These are phyloP conservation scores for Nomia melanderi DNA, from an alignment of 1,140 invertebrate genomes.

Conservation along the genomic window DNA sequence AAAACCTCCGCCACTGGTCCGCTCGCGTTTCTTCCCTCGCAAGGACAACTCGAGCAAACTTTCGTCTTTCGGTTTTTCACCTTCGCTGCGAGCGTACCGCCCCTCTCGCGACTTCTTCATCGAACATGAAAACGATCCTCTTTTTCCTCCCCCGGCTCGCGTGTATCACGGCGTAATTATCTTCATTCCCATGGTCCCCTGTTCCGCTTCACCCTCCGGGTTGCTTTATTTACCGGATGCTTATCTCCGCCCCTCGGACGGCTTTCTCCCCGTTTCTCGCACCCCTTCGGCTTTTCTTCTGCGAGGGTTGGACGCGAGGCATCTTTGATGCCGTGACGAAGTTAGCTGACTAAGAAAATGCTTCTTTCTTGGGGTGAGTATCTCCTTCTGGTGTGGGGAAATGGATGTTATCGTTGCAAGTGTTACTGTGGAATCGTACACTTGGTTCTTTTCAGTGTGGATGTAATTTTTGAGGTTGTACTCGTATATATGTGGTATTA, in stretches of 20 bases:
- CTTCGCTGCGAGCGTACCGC: constrained; percentile 2
- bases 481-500: no score
- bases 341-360: constrained; percentile 61
- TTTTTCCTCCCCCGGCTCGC: neutral
- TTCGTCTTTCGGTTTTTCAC: constrained; percentile 36
- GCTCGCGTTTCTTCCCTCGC: neutral
- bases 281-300: constrained; percentile 17
- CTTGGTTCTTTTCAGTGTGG: no score
- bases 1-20: neutral
- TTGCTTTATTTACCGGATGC: neutral
- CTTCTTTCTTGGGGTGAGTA: neutral
- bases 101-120: neutral
- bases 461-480: no score
- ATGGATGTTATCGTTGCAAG: constrained; percentile 1
- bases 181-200: neutral
- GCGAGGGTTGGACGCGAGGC: constrained; percentile 15
- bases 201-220: neutral
- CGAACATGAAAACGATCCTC: constrained; percentile 1
- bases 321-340: constrained; percentile 69
- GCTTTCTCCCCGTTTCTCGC: neutral
- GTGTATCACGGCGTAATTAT: constrained; percentile 10
- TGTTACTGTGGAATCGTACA: no score
- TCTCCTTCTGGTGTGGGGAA: no score
- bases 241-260: neutral
- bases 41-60: constrained; percentile 5